These are phyloP conservation scores for Taenioides sp. DNA, from an alignment of 2,797 vertebrate species.

Conservation along the genomic window DNA sequence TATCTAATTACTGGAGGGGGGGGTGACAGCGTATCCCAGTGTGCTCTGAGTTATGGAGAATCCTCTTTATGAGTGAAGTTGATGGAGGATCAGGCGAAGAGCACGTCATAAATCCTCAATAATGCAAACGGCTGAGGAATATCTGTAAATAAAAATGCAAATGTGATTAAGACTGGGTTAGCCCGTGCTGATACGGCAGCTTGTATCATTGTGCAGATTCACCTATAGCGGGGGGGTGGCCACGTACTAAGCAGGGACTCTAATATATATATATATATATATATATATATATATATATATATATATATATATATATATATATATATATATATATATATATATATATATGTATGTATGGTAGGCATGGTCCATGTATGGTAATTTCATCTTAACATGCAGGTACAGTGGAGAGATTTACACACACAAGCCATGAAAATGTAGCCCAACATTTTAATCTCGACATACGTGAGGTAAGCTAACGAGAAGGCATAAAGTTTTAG, in stretches of 20 bases:
- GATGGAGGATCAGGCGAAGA: constrained; percentile 81
- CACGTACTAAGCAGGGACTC: constrained; percentile 64
- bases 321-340: too few relatives aligned
- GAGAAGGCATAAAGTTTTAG: constrained; percentile 80
- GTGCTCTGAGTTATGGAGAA: constrained; percentile 81
- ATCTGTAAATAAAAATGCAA: constrained; percentile 85
- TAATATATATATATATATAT: constrained; percentile 66
- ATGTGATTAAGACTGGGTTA: constrained; percentile 84
- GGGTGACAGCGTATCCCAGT: constrained; percentile 79
- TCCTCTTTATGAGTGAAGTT: constrained; percentile 85
- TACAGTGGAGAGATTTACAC: constrained; percentile 29
- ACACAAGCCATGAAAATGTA: constrained; percentile 57
- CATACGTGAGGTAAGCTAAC: constrained; percentile 68
- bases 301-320: too few relatives aligned
- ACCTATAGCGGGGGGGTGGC: constrained; percentile 40
- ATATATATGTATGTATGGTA: constrained; percentile 4
- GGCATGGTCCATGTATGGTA: constrained; percentile 57
- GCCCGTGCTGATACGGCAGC: constrained; percentile 83
- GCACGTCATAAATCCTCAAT: constrained; percentile 84
- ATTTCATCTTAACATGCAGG: constrained; percentile 53
- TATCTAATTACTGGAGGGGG: constrained; percentile 84
- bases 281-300: too few relatives aligned
- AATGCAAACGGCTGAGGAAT: constrained; percentile 86
- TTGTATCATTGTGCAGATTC: constrained; percentile 77
- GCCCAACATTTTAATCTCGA: constrained; percentile 78